Evolutionary conservation across 2,797 vertebrate genomes (phyloP).

Genomic region (Schizopygopsis pylzovi): DNA sequence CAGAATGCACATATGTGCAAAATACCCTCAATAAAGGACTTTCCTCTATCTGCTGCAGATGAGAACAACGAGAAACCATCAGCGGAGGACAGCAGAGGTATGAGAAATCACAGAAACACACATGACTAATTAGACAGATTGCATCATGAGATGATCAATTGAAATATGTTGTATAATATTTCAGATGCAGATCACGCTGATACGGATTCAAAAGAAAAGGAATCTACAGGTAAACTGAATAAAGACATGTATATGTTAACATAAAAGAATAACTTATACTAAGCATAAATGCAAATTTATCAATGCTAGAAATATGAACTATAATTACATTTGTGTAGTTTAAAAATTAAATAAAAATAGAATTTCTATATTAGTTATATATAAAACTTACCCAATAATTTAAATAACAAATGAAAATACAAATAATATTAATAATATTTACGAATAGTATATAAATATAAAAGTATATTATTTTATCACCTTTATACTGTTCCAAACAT

Average conservation of each 20-base stretch:
- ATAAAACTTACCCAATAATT: too few species aligned
- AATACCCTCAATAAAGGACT: background rate
- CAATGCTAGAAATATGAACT: background rate
- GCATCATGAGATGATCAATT: background rate
- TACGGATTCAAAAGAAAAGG: conserved; percentile 37
- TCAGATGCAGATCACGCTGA: conserved; percentile 39
- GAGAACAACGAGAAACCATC: conserved; percentile 26
- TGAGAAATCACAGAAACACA: background rate
- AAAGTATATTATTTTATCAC: too few species aligned
- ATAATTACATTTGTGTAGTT: background rate
- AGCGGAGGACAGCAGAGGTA: conserved; percentile 44
- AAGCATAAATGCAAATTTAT: background rate
- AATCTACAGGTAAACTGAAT: conserved; percentile 43
- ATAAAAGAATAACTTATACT: background rate
- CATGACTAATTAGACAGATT: background rate
- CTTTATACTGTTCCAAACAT: too few species aligned
- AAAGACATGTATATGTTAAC: background rate
- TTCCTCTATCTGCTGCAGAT: conserved; percentile 23
- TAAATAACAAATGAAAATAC: too few species aligned
- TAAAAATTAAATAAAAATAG: background rate
- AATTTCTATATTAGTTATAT: too few species aligned
- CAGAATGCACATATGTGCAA: background rate
- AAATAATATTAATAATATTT: too few species aligned
- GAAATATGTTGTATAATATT: background rate
- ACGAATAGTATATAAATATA: too few species aligned